Percentiles rank a stretch among this genome's conserved stretches.
Evolutionary conservation across 2,888 invertebrate genomes (phyloP).

Genomic region (Nemapogon koenigi): DNA sequence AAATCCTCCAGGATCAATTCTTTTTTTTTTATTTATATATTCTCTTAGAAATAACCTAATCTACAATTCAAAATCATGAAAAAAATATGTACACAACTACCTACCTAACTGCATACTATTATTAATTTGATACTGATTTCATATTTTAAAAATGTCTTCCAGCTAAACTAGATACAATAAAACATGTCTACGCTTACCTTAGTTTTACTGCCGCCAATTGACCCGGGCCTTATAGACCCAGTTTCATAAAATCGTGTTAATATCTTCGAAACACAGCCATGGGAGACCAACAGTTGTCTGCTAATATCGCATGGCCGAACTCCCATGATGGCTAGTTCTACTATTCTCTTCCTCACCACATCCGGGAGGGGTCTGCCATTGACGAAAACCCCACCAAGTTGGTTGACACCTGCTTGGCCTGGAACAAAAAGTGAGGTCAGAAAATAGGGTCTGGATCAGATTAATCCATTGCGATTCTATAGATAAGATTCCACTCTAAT

Average conservation of each 20-base stretch:
- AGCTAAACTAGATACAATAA: too few relatives aligned
- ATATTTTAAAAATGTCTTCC: too few relatives aligned
- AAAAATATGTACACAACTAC: too few relatives aligned
- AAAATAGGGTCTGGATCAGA: too few relatives aligned
- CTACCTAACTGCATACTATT: too few relatives aligned
- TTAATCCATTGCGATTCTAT: too few relatives aligned
- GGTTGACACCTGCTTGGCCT: conserved; percentile 98
- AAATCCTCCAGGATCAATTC: too few relatives aligned
- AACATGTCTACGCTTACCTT: conserved; percentile 69
- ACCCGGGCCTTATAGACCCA: conserved; percentile 93
- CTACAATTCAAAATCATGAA: too few relatives aligned
- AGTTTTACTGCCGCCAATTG: conserved; percentile 93
- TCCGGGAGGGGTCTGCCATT: conserved; percentile 97
- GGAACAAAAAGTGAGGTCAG: conserved; percentile 22
- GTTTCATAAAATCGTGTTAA: conserved; percentile 96
- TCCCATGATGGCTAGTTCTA: conserved; percentile 92
- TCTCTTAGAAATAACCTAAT: too few relatives aligned
- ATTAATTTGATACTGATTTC: too few relatives aligned
- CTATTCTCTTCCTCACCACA: conserved; percentile 90
- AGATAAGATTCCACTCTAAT: too few relatives aligned
- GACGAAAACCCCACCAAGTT: conserved; percentile 95
- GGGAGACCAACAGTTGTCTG: conserved; percentile 91
- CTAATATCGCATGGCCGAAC: conserved; percentile 97
- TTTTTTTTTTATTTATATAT: too few relatives aligned
- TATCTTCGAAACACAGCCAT: conserved; percentile 97